Conservation (phyloP, 1,140 invertebrate genomes). For the Caenorhabditis brenneri region DNA sequence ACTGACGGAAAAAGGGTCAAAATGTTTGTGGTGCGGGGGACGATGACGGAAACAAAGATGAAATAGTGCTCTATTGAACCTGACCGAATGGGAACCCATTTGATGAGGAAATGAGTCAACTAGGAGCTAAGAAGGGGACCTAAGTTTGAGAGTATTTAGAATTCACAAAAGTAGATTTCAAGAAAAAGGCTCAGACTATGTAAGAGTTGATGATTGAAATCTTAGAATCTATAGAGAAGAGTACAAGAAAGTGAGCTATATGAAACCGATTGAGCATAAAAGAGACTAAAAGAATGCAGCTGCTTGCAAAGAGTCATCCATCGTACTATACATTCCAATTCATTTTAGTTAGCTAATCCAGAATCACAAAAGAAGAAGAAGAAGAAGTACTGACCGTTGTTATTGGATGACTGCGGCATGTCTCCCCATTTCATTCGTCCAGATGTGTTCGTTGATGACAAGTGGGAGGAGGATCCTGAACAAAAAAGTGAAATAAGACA, state of each 20-base stretch:
- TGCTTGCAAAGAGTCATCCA: no score
- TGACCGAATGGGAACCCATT: background rate
- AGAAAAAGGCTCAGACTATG: no score
- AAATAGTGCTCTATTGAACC: background rate
- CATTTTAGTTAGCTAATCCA: background rate
- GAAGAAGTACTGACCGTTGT: constrained; percentile 8
- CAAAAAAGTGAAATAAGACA: background rate
- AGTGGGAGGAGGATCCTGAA: constrained; percentile 25
- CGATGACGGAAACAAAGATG: background rate
- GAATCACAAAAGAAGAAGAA: background rate
- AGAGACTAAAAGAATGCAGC: no score
- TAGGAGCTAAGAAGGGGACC: no score
- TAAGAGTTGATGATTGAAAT: no score
- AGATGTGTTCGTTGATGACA: constrained; percentile 36
- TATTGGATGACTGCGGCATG: constrained; percentile 5
- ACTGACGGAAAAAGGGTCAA: background rate
- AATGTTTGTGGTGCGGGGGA: background rate
- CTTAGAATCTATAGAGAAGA: no score
- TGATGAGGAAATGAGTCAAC: no score
- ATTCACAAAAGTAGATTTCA: no score
- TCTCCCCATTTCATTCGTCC: constrained; percentile 31
- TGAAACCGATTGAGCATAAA: no score
- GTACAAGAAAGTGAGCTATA: no score
- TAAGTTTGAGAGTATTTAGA: no score
- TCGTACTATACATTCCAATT: no score